Evolutionary conservation across 1,140 invertebrate species (phyloP).

Genomic region (Trichogramma pretiosum): DNA sequence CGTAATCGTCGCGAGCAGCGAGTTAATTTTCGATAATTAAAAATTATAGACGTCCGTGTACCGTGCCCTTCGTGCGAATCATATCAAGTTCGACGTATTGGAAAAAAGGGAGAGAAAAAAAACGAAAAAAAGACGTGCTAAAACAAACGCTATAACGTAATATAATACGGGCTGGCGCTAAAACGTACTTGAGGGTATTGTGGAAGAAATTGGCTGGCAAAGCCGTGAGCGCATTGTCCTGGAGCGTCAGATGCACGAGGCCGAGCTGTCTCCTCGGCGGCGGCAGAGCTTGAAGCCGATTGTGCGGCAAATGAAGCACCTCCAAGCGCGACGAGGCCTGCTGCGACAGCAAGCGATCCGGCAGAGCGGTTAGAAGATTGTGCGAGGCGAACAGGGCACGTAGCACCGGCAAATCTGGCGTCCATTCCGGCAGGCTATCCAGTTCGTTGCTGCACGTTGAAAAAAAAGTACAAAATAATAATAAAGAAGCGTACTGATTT

Average conservation of each 20-base stretch:
- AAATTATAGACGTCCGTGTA: no score
- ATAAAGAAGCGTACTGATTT: no score
- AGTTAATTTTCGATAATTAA: no score
- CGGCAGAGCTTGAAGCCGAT: slow-evolving; percentile 62
- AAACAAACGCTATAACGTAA: no score
- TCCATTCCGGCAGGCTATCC: slow-evolving; percentile 66
- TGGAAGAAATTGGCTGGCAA: slow-evolving; percentile 68
- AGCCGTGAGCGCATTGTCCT: slow-evolving; percentile 65
- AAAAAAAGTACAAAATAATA: no score
- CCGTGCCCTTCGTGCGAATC: no score
- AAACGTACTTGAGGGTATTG: slow-evolving; percentile 56
- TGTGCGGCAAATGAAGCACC: slow-evolving; percentile 66
- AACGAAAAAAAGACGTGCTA: no score
- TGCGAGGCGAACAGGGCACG: slow-evolving; percentile 65
- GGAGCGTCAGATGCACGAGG: slow-evolving; percentile 62
- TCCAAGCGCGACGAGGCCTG: slow-evolving; percentile 63
- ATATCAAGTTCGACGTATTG: no score
- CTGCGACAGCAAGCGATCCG: slow-evolving; percentile 63
- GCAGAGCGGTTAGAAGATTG: slow-evolving; percentile 59
- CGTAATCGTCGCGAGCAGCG: no score
- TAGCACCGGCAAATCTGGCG: slow-evolving; percentile 63
- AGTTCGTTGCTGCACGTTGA: slow-evolving; percentile 59
- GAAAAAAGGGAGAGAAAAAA: no score
- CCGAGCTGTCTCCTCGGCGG: slow-evolving; percentile 56
- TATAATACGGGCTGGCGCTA: no score